Conservation (phyloP, 2,888 invertebrate genomes). For the Chloroclysta siterata region DNA sequence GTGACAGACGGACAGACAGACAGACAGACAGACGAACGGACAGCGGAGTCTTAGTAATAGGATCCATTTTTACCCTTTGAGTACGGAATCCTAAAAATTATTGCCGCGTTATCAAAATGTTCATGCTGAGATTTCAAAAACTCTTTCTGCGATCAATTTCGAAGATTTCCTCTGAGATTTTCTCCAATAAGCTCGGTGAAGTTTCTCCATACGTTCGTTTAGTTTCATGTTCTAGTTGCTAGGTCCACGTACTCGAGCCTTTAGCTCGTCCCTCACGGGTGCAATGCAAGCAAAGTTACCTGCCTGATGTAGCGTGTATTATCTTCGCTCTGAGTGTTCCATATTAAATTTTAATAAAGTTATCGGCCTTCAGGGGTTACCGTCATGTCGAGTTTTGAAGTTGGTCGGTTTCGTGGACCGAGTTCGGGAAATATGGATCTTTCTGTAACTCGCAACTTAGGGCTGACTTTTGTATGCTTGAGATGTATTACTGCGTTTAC, state of each 20-base stretch:
- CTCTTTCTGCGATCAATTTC: neutral
- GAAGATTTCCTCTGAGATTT: neutral
- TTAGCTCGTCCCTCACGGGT: constrained; percentile 24
- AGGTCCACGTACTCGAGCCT: neutral
- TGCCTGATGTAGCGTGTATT: constrained; percentile 28
- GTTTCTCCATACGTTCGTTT: neutral
- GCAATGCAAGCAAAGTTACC: constrained; percentile 31
- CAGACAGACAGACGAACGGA: too few species aligned
- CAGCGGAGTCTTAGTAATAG: too few species aligned
- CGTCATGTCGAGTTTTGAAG: constrained; percentile 28
- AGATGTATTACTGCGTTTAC: too few species aligned
- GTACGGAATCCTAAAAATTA: too few species aligned
- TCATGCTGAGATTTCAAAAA: too few species aligned
- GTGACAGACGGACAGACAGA: too few species aligned
- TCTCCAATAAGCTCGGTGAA: neutral
- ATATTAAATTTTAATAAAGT: constrained; percentile 31
- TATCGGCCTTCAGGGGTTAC: constrained; percentile 23
- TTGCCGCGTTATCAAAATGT: too few species aligned
- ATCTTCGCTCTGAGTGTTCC: constrained; percentile 24
- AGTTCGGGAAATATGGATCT: neutral
- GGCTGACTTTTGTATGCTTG: neutral
- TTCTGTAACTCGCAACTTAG: neutral
- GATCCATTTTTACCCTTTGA: too few species aligned
- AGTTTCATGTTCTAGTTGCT: neutral
- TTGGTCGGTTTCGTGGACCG: constrained; percentile 17